Evolutionary conservation across 1,140 invertebrate genomes (phyloP), one percentile per base, ranked within the genome.

Genomic region (Drosophila arizonae): DNA sequence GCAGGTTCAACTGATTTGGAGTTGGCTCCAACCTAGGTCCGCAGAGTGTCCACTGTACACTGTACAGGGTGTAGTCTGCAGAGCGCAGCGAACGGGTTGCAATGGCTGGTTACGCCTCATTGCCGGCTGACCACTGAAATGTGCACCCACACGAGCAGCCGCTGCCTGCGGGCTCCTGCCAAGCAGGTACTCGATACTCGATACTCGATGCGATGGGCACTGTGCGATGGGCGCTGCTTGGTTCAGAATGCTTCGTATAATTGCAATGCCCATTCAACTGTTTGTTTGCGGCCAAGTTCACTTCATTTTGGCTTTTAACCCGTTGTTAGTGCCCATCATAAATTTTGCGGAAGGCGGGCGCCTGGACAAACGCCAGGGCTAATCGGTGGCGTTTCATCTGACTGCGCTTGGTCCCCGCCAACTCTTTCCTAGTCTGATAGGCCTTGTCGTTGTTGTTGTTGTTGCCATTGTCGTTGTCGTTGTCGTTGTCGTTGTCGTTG

Each of bases 351-450:
- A 65, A 75, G 65, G 66, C 50, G 72, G 72, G 72, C 72, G 55
- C 45, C 61, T 65, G 24, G 60, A 54, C 61, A 65, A 65, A 75
- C 67, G 65, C 71, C 45, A 66, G 60, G 79, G 82, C 82, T 86
- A 86, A 86, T 86, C 82, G 82, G 82, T 86, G 84, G 79, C 82
- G 72, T 86, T 86, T 86, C 84, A 86, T 86, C 82, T 86, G 79
- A 52, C 33, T 66, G 45, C 15, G 50, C 48, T 17, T 10, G 21
- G 24, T 11, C 36, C 36, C 28, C 48, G 39, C 48, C 33, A 33
- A 33, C 33, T 2, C 33, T 9, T 33, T 33, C 33, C 33, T 66
- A 50, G 33, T n/a, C 43, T 36, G 33, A 52, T 68, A 45, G 51
- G 24, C 43, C 43, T 28, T 21, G 57, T 50, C 30, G 58, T 54